A percentile compares a stretch with the other conserved stretches of the same genome.
phyloP scores from a whole-genome alignment of 2,113 vertebrate genomes.

The Petaurus breviceps region DNA sequence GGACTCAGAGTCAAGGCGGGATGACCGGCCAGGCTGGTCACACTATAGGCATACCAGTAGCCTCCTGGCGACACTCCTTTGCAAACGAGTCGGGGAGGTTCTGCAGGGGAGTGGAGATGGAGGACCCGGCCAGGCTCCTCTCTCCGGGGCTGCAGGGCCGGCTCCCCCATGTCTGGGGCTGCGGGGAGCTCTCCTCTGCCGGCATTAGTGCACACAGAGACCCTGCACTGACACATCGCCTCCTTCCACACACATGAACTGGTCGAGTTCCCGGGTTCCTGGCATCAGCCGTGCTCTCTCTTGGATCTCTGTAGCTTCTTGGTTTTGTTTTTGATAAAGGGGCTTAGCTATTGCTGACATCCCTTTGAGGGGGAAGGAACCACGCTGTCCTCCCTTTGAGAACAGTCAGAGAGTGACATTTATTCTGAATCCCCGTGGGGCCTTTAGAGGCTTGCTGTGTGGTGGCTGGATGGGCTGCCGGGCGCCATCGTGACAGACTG shows the following conservation, averaged over 20 bases:
- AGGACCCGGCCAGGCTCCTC: background rate
- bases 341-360: no score
- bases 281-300: background rate
- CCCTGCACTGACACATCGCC: rapidly evolving
- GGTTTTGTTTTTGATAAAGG: background rate
- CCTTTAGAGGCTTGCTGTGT: no score
- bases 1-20: no score
- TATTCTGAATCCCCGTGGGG: no score
- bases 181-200: no score
- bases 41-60: background rate
- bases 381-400: background rate
- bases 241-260: rapidly evolving
- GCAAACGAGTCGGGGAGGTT: background rate
- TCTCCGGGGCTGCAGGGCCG: background rate
- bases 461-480: no score
- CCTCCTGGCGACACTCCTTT: background rate
- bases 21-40: background rate
- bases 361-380: background rate
- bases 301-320: no score
- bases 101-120: background rate
- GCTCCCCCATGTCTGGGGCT: background rate
- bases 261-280: no score
- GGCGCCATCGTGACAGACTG: no score
- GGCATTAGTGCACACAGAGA: background rate
- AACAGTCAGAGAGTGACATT: background rate